Percentiles rank a stretch among this genome's conserved stretches.
phyloP scores from a whole-genome alignment of 2,888 invertebrate genomes.

The Thereva nobilitata region DNA sequence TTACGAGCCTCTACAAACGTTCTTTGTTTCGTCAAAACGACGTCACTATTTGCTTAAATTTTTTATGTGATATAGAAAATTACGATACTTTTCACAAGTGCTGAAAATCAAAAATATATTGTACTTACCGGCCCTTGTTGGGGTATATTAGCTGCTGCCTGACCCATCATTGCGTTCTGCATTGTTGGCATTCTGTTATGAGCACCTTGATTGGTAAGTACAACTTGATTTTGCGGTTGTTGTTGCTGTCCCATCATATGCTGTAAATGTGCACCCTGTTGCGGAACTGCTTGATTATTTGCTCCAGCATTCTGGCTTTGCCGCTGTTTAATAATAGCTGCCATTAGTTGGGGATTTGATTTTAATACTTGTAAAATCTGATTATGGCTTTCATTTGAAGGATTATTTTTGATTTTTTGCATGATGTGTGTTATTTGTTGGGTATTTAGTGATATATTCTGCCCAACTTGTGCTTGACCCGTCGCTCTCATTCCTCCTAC shows the following conservation, averaged over 20 bases:
- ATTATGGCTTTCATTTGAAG: conserved; percentile 89
- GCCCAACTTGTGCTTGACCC: conserved; percentile 56
- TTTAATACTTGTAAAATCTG: conserved; percentile 88
- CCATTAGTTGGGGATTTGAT: conserved; percentile 93
- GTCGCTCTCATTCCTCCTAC: conserved; percentile 47
- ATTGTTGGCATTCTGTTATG: conserved; percentile 56
- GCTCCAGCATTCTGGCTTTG: conserved; percentile 55
- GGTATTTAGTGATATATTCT: conserved; percentile 51
- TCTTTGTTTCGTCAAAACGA: too few species aligned
- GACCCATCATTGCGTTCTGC: conserved; percentile 55
- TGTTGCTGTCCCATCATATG: conserved; percentile 58
- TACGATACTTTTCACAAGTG: too few species aligned
- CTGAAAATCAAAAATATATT: background rate
- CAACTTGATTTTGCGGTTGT: conserved; percentile 61
- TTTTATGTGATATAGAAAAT: too few species aligned
- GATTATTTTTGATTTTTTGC: conserved; percentile 86
- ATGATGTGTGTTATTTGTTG: conserved; percentile 84
- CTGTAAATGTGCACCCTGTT: conserved; percentile 52
- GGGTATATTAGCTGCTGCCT: conserved; percentile 47
- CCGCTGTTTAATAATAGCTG: conserved; percentile 89
- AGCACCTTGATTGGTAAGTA: conserved; percentile 59
- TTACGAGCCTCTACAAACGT: too few species aligned
- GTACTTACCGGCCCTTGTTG: conserved; percentile 56
- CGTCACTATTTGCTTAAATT: too few species aligned
- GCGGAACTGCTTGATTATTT: conserved; percentile 45